Conservation (phyloP, 37 sponge, comb jelly and placozoan genomes). For the Bolinopsis microptera region DNA sequence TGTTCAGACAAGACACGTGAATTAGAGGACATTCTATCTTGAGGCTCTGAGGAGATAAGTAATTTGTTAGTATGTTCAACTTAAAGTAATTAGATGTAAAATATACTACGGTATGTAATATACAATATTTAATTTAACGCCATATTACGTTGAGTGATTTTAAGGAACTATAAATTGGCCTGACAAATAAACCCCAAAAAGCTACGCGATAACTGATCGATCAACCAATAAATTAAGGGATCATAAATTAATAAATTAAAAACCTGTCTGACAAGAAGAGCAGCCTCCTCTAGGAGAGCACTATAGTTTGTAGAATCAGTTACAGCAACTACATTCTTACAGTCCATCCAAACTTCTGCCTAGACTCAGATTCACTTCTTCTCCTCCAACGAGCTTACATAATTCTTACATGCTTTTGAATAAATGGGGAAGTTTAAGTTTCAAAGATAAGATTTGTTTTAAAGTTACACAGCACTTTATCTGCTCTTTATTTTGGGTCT, state of each 20-base stretch:
- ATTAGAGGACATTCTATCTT: conserved; percentile 52
- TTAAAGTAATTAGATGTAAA: not conserved
- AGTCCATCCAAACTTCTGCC: conserved; percentile 49
- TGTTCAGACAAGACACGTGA: not conserved
- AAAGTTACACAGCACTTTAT: too few species aligned
- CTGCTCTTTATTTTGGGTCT: too few species aligned
- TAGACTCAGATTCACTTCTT: too few species aligned
- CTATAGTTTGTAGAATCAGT: conserved; percentile 15
- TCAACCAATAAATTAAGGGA: too few species aligned
- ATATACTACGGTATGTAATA: not conserved
- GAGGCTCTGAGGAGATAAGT: not conserved
- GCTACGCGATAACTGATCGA: too few species aligned
- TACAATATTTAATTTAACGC: not conserved
- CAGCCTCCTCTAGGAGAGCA: conserved; percentile 38
- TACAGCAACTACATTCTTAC: conserved; percentile 57
- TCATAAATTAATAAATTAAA: too few species aligned
- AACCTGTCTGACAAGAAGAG: conserved; percentile 12
- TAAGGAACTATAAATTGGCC: not conserved
- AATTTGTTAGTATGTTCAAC: not conserved
- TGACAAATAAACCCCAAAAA: not conserved
- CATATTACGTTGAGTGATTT: too few species aligned
- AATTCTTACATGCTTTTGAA: too few species aligned
- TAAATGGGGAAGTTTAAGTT: too few species aligned
- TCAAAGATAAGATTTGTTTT: too few species aligned
- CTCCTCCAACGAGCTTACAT: too few species aligned